A percentile compares a stretch with the other conserved stretches of the same genome.
Conservation (phyloP, 2,113 vertebrate genomes). For the Albula glossodonta region DNA sequence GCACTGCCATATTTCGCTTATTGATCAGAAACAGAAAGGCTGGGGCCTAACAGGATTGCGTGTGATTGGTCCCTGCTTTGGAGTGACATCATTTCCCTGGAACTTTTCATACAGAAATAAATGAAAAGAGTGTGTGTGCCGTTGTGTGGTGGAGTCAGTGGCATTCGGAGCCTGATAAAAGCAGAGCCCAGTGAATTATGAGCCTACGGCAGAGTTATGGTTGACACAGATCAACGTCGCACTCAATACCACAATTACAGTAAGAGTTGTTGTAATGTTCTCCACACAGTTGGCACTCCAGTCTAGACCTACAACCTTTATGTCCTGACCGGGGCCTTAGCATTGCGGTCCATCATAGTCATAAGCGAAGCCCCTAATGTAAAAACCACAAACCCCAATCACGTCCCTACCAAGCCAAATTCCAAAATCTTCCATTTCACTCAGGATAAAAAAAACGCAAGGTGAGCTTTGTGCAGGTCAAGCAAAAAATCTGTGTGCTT, state of each 20-base stretch:
- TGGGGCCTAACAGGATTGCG: background rate
- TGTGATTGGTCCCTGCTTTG: slow-evolving; percentile 53
- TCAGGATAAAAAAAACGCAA: background rate
- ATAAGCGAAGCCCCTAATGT: background rate
- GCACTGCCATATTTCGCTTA: slow-evolving; percentile 57
- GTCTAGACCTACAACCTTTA: background rate
- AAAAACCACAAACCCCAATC: background rate
- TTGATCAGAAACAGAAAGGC: slow-evolving; percentile 65
- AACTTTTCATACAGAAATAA: slow-evolving; percentile 16
- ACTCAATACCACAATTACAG: slow-evolving; percentile 71
- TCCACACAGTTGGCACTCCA: slow-evolving; percentile 49
- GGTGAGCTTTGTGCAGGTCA: background rate
- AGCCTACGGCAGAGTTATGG: slow-evolving; percentile 62
- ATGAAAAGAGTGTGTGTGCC: background rate
- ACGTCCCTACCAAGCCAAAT: background rate
- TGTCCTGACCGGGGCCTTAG: background rate
- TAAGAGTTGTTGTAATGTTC: slow-evolving; percentile 70
- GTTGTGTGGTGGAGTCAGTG: slow-evolving; percentile 40
- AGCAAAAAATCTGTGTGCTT: background rate
- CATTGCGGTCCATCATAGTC: background rate
- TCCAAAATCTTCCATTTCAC: background rate
- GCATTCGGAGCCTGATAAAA: slow-evolving; percentile 42
- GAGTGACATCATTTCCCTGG: slow-evolving; percentile 60
- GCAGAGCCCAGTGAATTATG: slow-evolving; percentile 62
- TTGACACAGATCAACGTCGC: slow-evolving; percentile 65